Evolutionary conservation across 2,888 invertebrate genomes (phyloP).

Genomic region (Teleiodes luculella): DNA sequence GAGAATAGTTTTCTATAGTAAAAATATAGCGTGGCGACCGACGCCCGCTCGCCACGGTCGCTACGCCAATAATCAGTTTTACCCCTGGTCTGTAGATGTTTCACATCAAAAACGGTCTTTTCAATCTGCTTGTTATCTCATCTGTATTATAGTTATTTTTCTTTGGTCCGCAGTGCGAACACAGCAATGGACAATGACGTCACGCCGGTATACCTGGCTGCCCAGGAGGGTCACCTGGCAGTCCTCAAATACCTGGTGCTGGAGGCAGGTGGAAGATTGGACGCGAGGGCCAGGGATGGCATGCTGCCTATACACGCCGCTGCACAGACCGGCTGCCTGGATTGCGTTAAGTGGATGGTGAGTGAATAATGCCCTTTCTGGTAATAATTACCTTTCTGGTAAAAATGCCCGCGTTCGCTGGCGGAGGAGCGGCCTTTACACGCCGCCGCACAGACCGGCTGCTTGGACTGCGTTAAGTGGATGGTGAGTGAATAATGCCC

Average conservation of each 20-base stretch:
- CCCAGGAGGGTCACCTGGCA: conserved; percentile 92
- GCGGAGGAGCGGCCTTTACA: conserved; percentile 94
- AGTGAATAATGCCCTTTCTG: no score
- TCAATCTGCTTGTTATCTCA: not conserved
- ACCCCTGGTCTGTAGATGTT: no score
- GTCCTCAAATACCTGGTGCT: conserved; percentile 90
- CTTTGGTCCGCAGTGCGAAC: conserved; percentile 85
- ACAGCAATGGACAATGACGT: conserved; percentile 96
- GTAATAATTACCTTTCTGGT: no score
- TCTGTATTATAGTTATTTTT: not conserved
- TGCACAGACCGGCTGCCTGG: conserved; percentile 92
- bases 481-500: no score
- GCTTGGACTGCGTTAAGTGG: conserved; percentile 91
- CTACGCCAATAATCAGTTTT: no score
- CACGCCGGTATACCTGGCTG: conserved; percentile 92
- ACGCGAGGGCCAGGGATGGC: conserved; percentile 91
- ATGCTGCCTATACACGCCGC: conserved; percentile 95
- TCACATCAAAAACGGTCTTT: no score
- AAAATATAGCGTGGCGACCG: no score
- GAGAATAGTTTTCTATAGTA: no score
- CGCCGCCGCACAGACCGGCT: conserved; percentile 94
- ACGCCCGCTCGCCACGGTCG: no score
- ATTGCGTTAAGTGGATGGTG: conserved; percentile 95
- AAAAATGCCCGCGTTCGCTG: no score
- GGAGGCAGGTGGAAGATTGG: conserved; percentile 89